Conservation (phyloP, 2,888 invertebrate genomes). For the Eupsilia transversa region DNA sequence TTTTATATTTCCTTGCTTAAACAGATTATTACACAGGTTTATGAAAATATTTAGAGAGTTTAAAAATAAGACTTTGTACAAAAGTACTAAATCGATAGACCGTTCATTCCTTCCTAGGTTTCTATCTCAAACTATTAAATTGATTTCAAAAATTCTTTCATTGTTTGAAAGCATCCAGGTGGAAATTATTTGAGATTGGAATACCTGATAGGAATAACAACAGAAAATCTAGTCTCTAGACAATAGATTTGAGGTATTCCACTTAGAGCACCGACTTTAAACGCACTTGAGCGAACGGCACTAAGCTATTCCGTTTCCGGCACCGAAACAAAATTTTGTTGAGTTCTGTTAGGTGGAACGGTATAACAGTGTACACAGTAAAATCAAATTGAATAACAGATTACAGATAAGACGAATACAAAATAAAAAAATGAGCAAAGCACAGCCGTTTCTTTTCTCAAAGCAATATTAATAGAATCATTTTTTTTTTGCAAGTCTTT, state of each 20-base stretch:
- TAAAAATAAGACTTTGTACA: background rate
- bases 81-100: background rate
- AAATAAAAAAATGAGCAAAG: background rate
- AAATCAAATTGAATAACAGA: background rate
- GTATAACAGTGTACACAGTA: background rate
- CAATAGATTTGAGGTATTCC: background rate
- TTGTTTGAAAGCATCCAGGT: background rate
- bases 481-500: background rate
- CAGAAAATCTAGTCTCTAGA: background rate
- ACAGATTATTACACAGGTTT: background rate
- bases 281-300: background rate
- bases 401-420: background rate
- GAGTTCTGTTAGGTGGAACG: background rate
- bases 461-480: background rate
- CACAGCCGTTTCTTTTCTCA: background rate
- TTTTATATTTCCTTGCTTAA: background rate
- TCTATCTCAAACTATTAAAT: background rate
- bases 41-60: background rate
- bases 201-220: background rate
- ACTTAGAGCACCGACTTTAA: background rate
- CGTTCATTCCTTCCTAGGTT: background rate
- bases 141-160: background rate
- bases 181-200: constrained; percentile 3
- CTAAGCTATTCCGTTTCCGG: background rate
- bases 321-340: background rate